Evolutionary conservation across 1,140 invertebrate species (phyloP).

Genomic region (Battus philenor): DNA sequence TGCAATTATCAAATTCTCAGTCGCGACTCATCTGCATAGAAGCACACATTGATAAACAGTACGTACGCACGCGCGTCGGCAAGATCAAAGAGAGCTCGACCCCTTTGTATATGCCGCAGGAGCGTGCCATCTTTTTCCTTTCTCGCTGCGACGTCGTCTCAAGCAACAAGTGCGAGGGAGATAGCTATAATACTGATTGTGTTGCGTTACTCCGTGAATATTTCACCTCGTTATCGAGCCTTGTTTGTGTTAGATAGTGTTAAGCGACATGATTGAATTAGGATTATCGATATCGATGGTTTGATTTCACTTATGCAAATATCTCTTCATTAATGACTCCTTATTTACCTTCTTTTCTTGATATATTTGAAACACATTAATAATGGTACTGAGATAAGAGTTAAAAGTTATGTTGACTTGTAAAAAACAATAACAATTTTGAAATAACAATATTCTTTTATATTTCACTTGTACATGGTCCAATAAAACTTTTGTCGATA

Average conservation of each 20-base stretch:
- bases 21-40: slow-evolving; percentile 69
- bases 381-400: too few species aligned
- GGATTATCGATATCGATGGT: slow-evolving; percentile 53
- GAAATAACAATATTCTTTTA: not conserved
- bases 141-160: slow-evolving; percentile 34
- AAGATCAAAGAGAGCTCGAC: slow-evolving; percentile 70
- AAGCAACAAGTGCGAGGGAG: slow-evolving; percentile 43
- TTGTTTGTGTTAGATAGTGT: slow-evolving; percentile 74
- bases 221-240: slow-evolving; percentile 75
- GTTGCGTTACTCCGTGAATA: slow-evolving; percentile 70
- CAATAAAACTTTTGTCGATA: slow-evolving; percentile 29
- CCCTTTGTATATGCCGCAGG: slow-evolving; percentile 68
- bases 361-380: too few species aligned
- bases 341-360: too few species aligned
- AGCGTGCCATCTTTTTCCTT: slow-evolving; percentile 67
- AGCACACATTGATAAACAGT: slow-evolving; percentile 47
- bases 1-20: slow-evolving; percentile 74
- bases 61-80: slow-evolving; percentile 66
- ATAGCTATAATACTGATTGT: slow-evolving; percentile 53
- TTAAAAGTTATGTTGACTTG: too few species aligned
- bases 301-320: slow-evolving; percentile 15
- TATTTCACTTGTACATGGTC: not conserved
- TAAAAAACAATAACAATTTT: too few species aligned
- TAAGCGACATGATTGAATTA: slow-evolving; percentile 41
- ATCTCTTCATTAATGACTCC: not conserved